Evolutionary conservation across 2,113 vertebrate genomes (phyloP).

Genomic region (Daubentonia madagascariensis): DNA sequence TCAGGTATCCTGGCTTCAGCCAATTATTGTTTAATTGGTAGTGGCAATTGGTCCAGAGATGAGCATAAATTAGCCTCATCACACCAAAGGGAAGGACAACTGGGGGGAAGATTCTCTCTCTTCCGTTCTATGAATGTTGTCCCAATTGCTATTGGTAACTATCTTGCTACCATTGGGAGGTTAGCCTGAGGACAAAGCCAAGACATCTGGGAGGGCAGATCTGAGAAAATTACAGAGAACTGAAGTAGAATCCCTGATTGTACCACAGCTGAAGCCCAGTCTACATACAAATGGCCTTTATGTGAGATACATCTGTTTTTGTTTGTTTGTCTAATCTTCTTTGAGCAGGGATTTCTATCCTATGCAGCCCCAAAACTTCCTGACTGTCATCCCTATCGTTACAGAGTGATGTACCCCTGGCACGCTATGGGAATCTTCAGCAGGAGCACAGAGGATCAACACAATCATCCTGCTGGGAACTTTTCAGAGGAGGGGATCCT

Average conservation of each 20-base stretch:
- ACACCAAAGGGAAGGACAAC: background rate
- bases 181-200: background rate
- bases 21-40: background rate
- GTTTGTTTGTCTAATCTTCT: background rate
- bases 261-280: background rate
- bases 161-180: background rate
- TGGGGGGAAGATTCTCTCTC: background rate
- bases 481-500: background rate
- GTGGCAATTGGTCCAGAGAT: background rate
- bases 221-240: background rate
- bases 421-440: background rate
- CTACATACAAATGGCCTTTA: background rate
- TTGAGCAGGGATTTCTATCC: background rate
- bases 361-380: background rate
- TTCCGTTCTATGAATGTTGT: background rate
- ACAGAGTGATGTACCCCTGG: background rate
- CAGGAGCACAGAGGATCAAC: background rate
- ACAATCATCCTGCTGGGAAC: background rate
- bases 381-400: background rate
- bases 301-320: background rate
- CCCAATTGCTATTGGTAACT: background rate
- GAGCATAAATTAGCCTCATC: background rate
- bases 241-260: background rate
- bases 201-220: background rate
- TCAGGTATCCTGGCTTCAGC: background rate